A percentile compares a stretch with the other conserved stretches of the same genome.
Evolutionary conservation across 2,888 invertebrate species (phyloP).

Genomic region (Nematopogon swammerdamellus): DNA sequence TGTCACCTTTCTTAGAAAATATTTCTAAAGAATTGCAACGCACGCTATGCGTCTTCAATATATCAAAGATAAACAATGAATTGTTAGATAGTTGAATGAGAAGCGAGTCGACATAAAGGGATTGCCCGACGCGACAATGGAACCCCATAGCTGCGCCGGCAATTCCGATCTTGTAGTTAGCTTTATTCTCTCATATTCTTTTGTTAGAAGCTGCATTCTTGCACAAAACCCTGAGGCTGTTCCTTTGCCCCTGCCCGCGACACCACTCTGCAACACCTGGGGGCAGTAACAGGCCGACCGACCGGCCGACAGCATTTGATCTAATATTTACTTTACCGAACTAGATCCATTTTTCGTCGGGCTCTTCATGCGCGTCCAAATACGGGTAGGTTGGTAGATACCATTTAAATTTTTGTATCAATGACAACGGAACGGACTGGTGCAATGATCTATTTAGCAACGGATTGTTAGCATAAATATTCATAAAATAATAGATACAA

Average conservation of each 20-base stretch:
- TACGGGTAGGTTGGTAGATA: no score
- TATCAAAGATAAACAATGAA: conserved; percentile 40
- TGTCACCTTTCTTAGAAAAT: conserved; percentile 14
- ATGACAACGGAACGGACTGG: no score
- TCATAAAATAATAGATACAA: no score
- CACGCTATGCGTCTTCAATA: conserved; percentile 23
- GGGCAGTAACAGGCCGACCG: conserved; percentile 22
- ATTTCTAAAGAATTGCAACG: conserved; percentile 21
- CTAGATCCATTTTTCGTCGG: background rate
- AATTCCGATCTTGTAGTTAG: background rate
- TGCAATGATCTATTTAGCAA: no score
- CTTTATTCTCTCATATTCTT: background rate
- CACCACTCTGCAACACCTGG: conserved; percentile 37
- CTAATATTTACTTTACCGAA: background rate
- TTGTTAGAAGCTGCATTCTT: background rate
- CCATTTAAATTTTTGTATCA: no score
- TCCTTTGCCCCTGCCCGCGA: conserved; percentile 22
- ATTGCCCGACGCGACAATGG: conserved; percentile 12
- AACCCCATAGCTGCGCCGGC: background rate
- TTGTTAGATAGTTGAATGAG: conserved; percentile 18
- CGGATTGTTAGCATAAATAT: no score
- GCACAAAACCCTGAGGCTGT: background rate
- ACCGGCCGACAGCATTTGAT: conserved; percentile 28
- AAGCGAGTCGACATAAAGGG: conserved; percentile 22
- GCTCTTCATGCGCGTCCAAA: conserved; percentile 19